A percentile compares a stretch with the other conserved stretches of the same genome.
Evolutionary conservation across 2,888 invertebrate species (phyloP).

Genomic region (Allophyes oxyacanthae): DNA sequence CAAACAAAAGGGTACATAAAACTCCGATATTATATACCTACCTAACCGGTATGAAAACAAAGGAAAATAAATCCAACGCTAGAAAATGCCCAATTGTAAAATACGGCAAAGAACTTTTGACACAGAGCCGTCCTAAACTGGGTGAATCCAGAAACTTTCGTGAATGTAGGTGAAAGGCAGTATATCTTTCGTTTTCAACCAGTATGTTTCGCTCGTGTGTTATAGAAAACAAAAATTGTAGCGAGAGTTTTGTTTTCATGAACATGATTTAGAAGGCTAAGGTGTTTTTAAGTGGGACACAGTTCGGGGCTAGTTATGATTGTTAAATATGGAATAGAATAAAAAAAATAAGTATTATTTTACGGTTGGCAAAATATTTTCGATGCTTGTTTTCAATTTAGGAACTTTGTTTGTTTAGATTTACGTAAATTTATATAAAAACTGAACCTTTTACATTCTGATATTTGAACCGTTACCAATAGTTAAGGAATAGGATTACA

Average conservation of each 20-base stretch:
- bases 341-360: slow-evolving; percentile 4
- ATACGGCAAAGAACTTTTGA: slow-evolving; percentile 52
- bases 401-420: slow-evolving; percentile 8
- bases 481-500: neutral
- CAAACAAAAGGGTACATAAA: neutral
- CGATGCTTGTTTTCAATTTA: slow-evolving; percentile 12
- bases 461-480: neutral
- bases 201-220: slow-evolving; percentile 19
- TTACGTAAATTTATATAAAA: slow-evolving; percentile 15
- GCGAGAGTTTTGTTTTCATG: slow-evolving; percentile 31
- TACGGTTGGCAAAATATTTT: slow-evolving; percentile 21
- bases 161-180: slow-evolving; percentile 51
- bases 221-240: slow-evolving; percentile 39
- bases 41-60: slow-evolving; percentile 25
- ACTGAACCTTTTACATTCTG: slow-evolving; percentile 9
- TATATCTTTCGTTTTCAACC: slow-evolving; percentile 53
- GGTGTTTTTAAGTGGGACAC: slow-evolving; percentile 3
- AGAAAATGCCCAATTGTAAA: slow-evolving; percentile 51
- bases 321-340: neutral
- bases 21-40: slow-evolving; percentile 4
- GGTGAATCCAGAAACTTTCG: slow-evolving; percentile 52
- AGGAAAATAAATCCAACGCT: slow-evolving; percentile 24
- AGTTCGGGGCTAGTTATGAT: neutral
- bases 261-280: slow-evolving; percentile 43
- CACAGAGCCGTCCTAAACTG: slow-evolving; percentile 47